Evolutionary conservation across 2,113 vertebrate species (phyloP).

Genomic region (Litocranius walleri): DNA sequence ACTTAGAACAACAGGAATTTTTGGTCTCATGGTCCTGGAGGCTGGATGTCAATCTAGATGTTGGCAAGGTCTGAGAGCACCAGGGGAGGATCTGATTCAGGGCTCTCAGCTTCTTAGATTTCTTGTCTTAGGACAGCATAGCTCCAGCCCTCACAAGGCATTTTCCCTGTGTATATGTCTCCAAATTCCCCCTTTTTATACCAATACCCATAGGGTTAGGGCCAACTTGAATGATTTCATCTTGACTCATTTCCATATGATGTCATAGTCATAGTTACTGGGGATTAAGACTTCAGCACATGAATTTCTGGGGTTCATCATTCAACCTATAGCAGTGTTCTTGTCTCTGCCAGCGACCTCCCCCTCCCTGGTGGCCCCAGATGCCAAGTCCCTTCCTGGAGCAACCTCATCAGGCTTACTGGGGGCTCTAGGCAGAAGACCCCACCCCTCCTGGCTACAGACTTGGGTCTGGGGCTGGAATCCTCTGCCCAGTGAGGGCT

Average conservation of each 20-base stretch:
- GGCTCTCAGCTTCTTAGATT: not conserved
- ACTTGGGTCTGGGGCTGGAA: not conserved
- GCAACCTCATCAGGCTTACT: not conserved
- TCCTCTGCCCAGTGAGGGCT: not conserved
- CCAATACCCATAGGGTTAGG: not conserved
- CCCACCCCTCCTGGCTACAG: not conserved
- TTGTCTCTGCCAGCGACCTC: not conserved
- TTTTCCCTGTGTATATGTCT: not conserved
- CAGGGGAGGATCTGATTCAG: not conserved
- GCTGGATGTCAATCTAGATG: not conserved
- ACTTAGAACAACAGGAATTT: not conserved
- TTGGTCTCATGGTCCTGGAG: not conserved
- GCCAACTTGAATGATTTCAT: not conserved
- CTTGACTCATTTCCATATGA: not conserved
- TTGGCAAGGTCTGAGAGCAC: not conserved
- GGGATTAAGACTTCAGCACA: not conserved
- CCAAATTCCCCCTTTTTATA: not conserved
- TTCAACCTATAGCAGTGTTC: not conserved
- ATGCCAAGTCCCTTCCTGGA: too few relatives aligned
- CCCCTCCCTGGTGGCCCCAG: not conserved
- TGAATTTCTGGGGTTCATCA: not conserved
- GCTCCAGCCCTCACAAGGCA: not conserved
- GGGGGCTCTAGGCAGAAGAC: not conserved
- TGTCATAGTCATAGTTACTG: not conserved
- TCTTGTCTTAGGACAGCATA: not conserved